Conservation (phyloP, 2,888 invertebrate species). For the Rotaria socialis region DNA sequence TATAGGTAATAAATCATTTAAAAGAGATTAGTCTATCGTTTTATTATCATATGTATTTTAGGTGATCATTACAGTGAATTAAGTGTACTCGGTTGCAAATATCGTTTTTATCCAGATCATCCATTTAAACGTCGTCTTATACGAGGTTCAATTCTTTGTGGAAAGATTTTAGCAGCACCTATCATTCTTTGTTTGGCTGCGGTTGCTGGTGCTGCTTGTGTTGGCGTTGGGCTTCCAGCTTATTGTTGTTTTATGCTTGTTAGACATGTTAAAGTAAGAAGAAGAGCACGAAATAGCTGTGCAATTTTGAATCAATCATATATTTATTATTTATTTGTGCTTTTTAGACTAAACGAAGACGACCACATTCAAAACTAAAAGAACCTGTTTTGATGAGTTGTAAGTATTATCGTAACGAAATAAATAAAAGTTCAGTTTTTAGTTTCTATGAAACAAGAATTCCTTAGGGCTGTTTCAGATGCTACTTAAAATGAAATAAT, state of each 20-base stretch:
- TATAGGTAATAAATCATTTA: constrained; percentile 37
- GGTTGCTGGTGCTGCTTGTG: constrained; percentile 21
- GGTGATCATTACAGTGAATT: constrained; percentile 50
- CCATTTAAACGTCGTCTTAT: constrained; percentile 39
- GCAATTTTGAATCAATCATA: too few relatives aligned
- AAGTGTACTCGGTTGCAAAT: constrained; percentile 46
- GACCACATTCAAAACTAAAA: background rate
- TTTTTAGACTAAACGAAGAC: background rate
- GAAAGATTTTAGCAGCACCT: constrained; percentile 39
- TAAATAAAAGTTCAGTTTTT: too few relatives aligned
- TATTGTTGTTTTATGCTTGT: constrained; percentile 39
- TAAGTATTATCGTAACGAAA: background rate
- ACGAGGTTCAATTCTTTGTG: constrained; percentile 39
- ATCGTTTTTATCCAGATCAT: constrained; percentile 39
- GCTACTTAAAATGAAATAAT: too few relatives aligned
- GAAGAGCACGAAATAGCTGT: background rate
- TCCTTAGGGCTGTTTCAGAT: too few relatives aligned
- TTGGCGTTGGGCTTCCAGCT: constrained; percentile 36
- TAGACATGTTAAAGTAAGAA: constrained; percentile 33
- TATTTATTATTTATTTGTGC: background rate
- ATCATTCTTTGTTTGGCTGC: constrained; percentile 16
- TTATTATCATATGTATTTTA: constrained; percentile 48
- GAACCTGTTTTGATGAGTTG: constrained; percentile 32
- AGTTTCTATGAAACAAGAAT: too few relatives aligned
- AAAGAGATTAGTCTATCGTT: too few relatives aligned